Percentiles rank a stretch among this genome's conserved stretches.
These are phyloP conservation scores for Chloroclystis v-ata DNA, from an alignment of 2,888 invertebrate species.

Conservation along the genomic window DNA sequence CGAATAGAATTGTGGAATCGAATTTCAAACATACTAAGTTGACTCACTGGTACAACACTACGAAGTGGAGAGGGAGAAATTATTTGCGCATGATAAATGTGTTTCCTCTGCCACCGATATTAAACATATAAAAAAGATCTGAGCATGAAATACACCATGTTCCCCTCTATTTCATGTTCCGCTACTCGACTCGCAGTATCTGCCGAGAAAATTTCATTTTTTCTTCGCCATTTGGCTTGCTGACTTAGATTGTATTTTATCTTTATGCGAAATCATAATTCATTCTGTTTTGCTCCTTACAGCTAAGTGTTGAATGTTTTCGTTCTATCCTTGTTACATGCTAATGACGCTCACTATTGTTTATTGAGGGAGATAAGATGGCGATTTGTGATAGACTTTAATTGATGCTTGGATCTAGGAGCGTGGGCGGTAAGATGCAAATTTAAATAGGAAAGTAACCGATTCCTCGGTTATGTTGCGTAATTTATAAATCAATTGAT, in stretches of 20 bases:
- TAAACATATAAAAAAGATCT: conserved; percentile 20
- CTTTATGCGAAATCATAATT: conserved; percentile 76
- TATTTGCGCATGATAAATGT: conserved; percentile 16
- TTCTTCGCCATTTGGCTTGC: conserved; percentile 68
- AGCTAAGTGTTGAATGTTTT: conserved; percentile 64
- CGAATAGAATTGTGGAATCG: conserved; percentile 6
- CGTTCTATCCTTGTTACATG: conserved; percentile 55
- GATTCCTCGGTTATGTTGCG: conserved; percentile 12
- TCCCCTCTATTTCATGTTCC: conserved; percentile 52
- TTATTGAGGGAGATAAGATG: conserved; percentile 56
- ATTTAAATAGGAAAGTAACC: conserved; percentile 23
- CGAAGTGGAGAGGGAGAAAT: conserved; percentile 7
- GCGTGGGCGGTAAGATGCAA: conserved; percentile 14
- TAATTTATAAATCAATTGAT: conserved; percentile 33
- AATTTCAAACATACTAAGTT: neutral
- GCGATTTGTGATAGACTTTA: conserved; percentile 47
- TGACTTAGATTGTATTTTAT: conserved; percentile 74
- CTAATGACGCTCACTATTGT: conserved; percentile 59
- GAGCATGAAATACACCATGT: conserved; percentile 34
- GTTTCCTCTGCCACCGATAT: conserved; percentile 16
- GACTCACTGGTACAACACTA: neutral
- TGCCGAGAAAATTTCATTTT: conserved; percentile 65
- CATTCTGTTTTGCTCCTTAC: conserved; percentile 63
- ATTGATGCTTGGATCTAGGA: conserved; percentile 37
- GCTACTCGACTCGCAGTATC: conserved; percentile 47